A percentile compares a stretch with the other conserved stretches of the same genome.
These are phyloP conservation scores for Patella pellucida DNA, from an alignment of 2,888 invertebrate species.

Conservation along the genomic window DNA sequence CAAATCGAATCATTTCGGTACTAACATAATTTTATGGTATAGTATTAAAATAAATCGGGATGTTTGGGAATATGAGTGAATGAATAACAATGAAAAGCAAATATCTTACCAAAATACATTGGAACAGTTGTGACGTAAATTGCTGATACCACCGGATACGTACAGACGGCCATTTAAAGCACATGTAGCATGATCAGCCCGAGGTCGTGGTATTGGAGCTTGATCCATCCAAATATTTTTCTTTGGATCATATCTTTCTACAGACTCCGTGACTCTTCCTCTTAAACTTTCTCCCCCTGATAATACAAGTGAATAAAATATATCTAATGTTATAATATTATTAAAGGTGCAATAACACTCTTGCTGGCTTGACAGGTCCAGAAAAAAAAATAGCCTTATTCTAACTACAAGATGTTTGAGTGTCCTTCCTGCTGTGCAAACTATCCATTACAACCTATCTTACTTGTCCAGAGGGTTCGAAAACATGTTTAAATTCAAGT, in stretches of 20 bases:
- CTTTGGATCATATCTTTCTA: slow-evolving; percentile 59
- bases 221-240: slow-evolving; percentile 53
- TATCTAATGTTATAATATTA: too few species aligned
- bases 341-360: too few species aligned
- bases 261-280: slow-evolving; percentile 48
- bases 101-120: slow-evolving; percentile 56
- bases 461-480: too few species aligned
- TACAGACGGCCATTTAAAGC: slow-evolving; percentile 52
- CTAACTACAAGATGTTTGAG: too few species aligned
- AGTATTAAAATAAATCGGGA: too few species aligned
- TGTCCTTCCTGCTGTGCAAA: too few species aligned
- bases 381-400: too few species aligned
- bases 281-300: slow-evolving; percentile 56
- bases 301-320: slow-evolving; percentile 2
- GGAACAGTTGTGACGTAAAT: slow-evolving; percentile 57
- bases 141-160: slow-evolving; percentile 62
- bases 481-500: too few species aligned
- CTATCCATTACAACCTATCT: too few species aligned
- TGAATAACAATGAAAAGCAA: neutral
- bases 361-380: too few species aligned
- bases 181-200: slow-evolving; percentile 63
- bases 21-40: too few species aligned
- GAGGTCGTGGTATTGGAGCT: slow-evolving; percentile 50
- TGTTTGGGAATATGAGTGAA: neutral
- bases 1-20: too few species aligned